Evolutionary conservation across 2,797 vertebrate genomes (phyloP).

Genomic region (Clamator glandarius): DNA sequence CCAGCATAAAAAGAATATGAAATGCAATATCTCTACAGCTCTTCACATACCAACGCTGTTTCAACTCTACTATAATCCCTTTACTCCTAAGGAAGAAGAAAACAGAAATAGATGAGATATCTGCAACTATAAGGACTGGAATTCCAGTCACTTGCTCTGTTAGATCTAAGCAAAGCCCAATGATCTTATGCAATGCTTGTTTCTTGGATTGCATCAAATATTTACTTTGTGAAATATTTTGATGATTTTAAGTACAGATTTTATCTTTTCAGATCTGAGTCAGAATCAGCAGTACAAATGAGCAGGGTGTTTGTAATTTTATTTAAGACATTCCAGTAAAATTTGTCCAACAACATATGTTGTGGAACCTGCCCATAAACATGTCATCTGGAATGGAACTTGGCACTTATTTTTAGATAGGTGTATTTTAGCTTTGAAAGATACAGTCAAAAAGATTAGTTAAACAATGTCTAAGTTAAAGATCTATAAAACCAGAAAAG

Average conservation of each 20-base stretch:
- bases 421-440: neutral
- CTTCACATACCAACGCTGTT: neutral
- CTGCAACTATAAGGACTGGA: neutral
- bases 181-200: neutral
- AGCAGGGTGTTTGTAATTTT: neutral
- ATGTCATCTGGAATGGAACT: neutral
- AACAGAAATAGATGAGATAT: neutral
- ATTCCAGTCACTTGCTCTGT: neutral
- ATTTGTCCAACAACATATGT: neutral
- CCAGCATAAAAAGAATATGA: neutral
- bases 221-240: neutral
- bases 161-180: neutral
- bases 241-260: slow-evolving; percentile 8
- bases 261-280: neutral
- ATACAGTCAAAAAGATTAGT: neutral
- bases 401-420: neutral
- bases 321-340: neutral
- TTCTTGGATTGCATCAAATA: neutral
- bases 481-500: neutral
- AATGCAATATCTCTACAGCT: neutral
- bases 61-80: neutral
- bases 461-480: neutral
- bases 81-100: neutral
- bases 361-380: neutral
- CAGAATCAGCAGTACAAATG: neutral